These are phyloP conservation scores for Trachelus tabidus DNA, from an alignment of 2,888 invertebrate genomes.

Conservation along the genomic window DNA sequence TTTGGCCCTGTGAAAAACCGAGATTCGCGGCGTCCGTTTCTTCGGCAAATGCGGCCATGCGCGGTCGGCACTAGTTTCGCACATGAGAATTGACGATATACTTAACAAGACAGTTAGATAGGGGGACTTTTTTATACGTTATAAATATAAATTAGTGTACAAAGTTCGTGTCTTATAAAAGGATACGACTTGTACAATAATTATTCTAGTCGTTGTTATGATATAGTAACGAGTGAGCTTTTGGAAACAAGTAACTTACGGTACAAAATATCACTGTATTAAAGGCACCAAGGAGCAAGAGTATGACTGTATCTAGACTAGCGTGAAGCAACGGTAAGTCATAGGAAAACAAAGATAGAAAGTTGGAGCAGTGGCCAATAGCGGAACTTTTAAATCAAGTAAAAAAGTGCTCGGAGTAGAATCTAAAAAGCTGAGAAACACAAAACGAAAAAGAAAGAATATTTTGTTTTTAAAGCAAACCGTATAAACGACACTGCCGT, in stretches of 20 bases:
- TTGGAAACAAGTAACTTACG: background rate
- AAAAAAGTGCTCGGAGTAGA: background rate
- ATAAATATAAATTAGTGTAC: background rate
- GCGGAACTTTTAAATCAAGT: background rate
- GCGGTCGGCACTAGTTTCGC: background rate
- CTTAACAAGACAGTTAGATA: background rate
- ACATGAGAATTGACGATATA: background rate
- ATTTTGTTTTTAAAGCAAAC: background rate
- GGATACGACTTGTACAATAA: background rate
- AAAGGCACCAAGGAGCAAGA: no score
- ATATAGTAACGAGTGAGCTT: background rate
- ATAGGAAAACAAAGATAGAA: background rate
- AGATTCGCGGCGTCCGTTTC: background rate
- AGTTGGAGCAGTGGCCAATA: background rate
- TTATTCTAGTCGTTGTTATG: background rate
- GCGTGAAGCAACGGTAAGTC: background rate
- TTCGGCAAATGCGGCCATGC: background rate
- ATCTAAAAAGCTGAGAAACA: background rate
- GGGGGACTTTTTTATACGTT: background rate
- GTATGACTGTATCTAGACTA: background rate
- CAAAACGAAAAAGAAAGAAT: background rate
- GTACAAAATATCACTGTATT: no score
- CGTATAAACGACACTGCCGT: background rate
- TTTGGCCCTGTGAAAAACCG: background rate
- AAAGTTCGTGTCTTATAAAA: background rate